Base-by-base conservation (phyloP, 2,113 vertebrate genomes). In the Uropsilus gracilis region DNA sequence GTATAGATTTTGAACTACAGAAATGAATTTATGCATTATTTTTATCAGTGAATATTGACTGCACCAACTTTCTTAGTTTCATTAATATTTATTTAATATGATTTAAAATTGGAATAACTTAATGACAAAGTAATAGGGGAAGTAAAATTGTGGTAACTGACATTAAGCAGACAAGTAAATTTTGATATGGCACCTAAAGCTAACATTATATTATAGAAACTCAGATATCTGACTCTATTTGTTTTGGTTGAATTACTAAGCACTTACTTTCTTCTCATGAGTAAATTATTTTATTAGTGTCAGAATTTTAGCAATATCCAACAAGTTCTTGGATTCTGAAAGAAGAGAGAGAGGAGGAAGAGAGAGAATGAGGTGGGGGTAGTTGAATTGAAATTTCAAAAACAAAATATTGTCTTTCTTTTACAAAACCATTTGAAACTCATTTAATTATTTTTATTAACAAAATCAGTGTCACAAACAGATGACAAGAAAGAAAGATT, bases 61-160 rank as follows among this genome's bases (percentile, higher is more conserved):
- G 14, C 13, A 59, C 2, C 17, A 42, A 16, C 28, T 42, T 78
- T 82, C 76, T 50, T 73, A 10, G 53, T 82, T 17, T 75, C 17
- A 85, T 22, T 90, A 9, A 63, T 32, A 30, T 3, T n/a, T n/a
- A 32, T n/a, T 64, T 13, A 46, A 69, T 85, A 63, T 88, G 20
- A 69, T 86, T 93, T 71, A 76, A 95, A 95, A 77, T 3, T 57
- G 72, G 34, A 84, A 50, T 68, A 84, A 30, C 71, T 64, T 44
- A 86, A 89, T 75, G 24, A 69, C 20, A 63, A 63, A 69, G 7
- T 78, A 57, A 84, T 20, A 89, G 69, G 17, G 4, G n/a, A 69
- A 69, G 59, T 86, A 34, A 90, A 93, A 82, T 39, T 69, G 37
- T 75, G 32, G 66, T 53, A 28, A 6, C 5, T 64, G 44, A 61